Percentiles rank a stretch among this genome's conserved stretches.
Conservation (phyloP, 2,888 invertebrate genomes). For the Cinara cedri region DNA sequence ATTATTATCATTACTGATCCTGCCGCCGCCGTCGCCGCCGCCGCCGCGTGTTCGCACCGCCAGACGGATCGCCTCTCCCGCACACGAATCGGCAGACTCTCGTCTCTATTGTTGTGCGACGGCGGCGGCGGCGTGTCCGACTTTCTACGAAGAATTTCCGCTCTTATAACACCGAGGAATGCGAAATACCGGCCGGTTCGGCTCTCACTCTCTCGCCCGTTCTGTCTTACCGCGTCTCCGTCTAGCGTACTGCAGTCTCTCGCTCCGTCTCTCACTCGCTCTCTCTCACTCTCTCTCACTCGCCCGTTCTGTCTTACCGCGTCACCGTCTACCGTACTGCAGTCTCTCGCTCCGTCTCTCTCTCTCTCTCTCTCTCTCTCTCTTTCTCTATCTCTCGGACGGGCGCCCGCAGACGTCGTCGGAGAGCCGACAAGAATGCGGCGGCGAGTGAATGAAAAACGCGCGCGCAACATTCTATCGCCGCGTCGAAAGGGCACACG, state of each 20-base stretch:
- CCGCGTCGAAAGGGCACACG: slow-evolving; percentile 44
- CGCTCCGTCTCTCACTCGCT: background rate
- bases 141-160: slow-evolving; percentile 54
- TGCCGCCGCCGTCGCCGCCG: background rate
- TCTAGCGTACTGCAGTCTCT: background rate
- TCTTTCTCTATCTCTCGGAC: too few species aligned
- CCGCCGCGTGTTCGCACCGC: background rate
- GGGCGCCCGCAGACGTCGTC: background rate
- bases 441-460: slow-evolving; percentile 43
- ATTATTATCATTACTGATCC: background rate
- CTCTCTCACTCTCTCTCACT: background rate
- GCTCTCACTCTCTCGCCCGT: background rate
- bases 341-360: background rate
- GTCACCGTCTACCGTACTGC: background rate
- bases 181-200: slow-evolving; percentile 10
- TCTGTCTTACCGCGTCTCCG: background rate
- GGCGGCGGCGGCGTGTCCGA: slow-evolving; percentile 19
- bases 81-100: slow-evolving; percentile 28
- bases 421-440: slow-evolving; percentile 10
- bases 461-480: slow-evolving; percentile 39
- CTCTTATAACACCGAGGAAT: slow-evolving; percentile 52
- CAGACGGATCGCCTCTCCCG: slow-evolving; percentile 29
- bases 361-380: background rate
- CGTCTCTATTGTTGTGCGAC: slow-evolving; percentile 22
- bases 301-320: background rate